These are phyloP conservation scores for Lithobates pipiens DNA, from an alignment of 2,797 vertebrate genomes.

Conservation along the genomic window DNA sequence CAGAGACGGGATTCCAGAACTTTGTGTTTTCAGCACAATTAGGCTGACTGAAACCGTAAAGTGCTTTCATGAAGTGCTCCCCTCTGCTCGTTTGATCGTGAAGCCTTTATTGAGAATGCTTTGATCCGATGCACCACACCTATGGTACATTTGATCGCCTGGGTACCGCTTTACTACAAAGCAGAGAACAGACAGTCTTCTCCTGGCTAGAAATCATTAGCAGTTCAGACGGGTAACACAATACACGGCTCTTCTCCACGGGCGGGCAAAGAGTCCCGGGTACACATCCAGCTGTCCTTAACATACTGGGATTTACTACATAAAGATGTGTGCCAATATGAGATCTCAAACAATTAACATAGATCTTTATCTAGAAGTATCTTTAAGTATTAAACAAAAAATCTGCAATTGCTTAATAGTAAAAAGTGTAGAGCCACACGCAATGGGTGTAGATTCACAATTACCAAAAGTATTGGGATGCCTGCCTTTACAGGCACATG, in stretches of 20 bases:
- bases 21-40: not conserved
- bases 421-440: too few relatives aligned
- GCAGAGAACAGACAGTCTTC: slow-evolving; percentile 25
- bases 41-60: not conserved
- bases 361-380: too few relatives aligned
- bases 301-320: not conserved
- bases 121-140: slow-evolving; percentile 22
- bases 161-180: slow-evolving; percentile 20
- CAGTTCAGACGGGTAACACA: not conserved
- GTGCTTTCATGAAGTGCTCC: not conserved
- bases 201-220: not conserved
- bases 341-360: too few relatives aligned
- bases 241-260: not conserved
- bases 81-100: slow-evolving; percentile 36
- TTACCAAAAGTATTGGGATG: too few relatives aligned
- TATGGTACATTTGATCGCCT: slow-evolving; percentile 8
- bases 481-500: too few relatives aligned
- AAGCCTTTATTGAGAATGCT: slow-evolving; percentile 18
- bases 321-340: too few relatives aligned
- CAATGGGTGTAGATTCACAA: too few relatives aligned
- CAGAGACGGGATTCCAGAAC: too few relatives aligned
- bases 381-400: too few relatives aligned
- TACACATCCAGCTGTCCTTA: not conserved
- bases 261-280: not conserved
- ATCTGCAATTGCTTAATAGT: too few relatives aligned